phyloP scores from a whole-genome alignment of 2,797 vertebrate genomes.

The Leptodactylus fallax region DNA sequence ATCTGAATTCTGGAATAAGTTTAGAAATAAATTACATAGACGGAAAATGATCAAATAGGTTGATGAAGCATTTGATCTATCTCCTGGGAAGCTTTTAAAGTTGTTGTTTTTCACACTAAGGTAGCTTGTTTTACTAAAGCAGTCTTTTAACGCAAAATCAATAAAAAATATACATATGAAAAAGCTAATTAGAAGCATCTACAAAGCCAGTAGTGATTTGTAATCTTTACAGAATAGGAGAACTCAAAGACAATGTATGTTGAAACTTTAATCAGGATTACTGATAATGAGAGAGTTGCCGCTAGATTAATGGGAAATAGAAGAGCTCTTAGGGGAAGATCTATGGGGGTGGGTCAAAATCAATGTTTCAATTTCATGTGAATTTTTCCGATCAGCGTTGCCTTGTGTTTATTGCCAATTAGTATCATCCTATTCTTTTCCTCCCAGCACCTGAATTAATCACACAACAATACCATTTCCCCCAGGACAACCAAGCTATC shows the following conservation, averaged over 20 bases:
- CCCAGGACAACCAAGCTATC: constrained; percentile 32
- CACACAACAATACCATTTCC: constrained; percentile 26
- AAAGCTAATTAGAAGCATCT: constrained; percentile 48
- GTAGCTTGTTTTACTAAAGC: constrained; percentile 44
- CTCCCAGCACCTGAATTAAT: constrained; percentile 38
- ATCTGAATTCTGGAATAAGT: background rate
- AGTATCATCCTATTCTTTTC: constrained; percentile 39
- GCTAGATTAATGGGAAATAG: constrained; percentile 49
- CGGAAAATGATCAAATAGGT: constrained; percentile 44
- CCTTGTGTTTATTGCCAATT: constrained; percentile 53
- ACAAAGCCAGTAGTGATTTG: constrained; percentile 36
- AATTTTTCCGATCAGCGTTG: constrained; percentile 34
- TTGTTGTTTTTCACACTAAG: constrained; percentile 28
- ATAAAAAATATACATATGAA: constrained; percentile 49
- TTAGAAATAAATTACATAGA: background rate
- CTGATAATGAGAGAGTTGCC: constrained; percentile 32
- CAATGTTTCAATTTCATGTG: constrained; percentile 58
- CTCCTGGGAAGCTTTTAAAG: constrained; percentile 26
- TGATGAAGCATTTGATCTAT: constrained; percentile 37
- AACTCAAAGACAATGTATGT: constrained; percentile 33
- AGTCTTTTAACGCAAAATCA: constrained; percentile 25
- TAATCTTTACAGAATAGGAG: constrained; percentile 39
- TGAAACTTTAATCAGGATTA: constrained; percentile 42
- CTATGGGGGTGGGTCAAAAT: constrained; percentile 51
- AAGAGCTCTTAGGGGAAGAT: constrained; percentile 38